Conservation (phyloP, 2,888 invertebrate genomes). For the Heteropelma amictum region DNA sequence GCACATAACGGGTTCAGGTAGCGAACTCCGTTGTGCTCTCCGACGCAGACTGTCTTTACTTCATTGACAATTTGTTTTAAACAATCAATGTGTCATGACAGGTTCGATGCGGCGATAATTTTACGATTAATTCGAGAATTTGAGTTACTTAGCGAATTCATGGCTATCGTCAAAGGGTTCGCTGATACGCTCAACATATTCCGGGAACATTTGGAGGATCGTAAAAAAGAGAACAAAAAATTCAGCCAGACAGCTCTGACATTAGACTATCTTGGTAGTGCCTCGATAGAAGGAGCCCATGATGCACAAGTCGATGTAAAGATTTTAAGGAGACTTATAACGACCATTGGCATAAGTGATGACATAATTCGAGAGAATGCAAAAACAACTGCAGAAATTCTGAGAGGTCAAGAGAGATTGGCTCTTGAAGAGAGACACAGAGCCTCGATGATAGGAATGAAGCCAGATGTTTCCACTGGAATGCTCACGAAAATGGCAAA, state of each 20-base stretch:
- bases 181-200: slow-evolving; percentile 36
- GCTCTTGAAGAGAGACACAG: neutral
- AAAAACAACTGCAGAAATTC: slow-evolving; percentile 5
- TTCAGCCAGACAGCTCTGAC: slow-evolving; percentile 27
- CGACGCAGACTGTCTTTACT: neutral
- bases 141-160: slow-evolving; percentile 24
- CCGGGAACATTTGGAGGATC: slow-evolving; percentile 28
- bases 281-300: slow-evolving; percentile 23
- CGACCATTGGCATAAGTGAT: neutral
- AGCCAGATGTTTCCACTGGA: slow-evolving; percentile 22
- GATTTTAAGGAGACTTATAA: slow-evolving; percentile 16
- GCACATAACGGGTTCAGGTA: slow-evolving; percentile 47
- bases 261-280: slow-evolving; percentile 15
- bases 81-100: slow-evolving; percentile 10
- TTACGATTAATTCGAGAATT: slow-evolving; percentile 10
- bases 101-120: slow-evolving; percentile 44
- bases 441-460: neutral
- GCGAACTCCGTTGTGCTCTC: neutral
- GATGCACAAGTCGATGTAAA: slow-evolving; percentile 26
- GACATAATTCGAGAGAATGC: neutral
- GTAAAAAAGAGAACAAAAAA: slow-evolving; percentile 30
- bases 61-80: neutral
- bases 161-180: slow-evolving; percentile 22
- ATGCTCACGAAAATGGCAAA: slow-evolving; percentile 32
- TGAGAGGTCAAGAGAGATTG: neutral